These are phyloP conservation scores for Graptemys geographica DNA, from an alignment of 2,797 vertebrate species.

Conservation along the genomic window DNA sequence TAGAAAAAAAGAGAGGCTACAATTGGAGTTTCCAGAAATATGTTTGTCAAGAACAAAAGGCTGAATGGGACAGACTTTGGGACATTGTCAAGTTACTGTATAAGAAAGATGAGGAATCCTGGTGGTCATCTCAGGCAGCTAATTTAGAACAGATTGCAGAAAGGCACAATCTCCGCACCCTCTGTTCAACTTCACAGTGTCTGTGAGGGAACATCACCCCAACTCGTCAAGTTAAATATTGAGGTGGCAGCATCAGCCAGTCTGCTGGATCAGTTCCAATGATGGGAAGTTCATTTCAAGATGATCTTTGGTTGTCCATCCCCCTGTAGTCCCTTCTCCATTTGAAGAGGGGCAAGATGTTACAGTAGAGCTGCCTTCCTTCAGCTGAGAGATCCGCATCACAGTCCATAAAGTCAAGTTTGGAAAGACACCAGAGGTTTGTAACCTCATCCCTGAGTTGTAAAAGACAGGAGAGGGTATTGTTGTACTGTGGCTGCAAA, in stretches of 20 bases:
- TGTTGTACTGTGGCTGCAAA: no score
- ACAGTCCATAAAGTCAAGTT: background rate
- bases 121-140: background rate
- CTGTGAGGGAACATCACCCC: background rate
- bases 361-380: background rate
- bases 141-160: background rate
- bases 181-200: background rate
- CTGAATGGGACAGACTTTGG: background rate
- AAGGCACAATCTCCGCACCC: background rate
- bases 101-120: background rate
- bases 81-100: background rate
- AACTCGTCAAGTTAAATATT: background rate
- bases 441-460: no score
- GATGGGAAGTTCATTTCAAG: background rate
- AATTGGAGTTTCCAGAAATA: no score
- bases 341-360: background rate
- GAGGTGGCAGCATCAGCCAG: background rate
- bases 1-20: no score
- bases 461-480: no score
- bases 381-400: background rate
- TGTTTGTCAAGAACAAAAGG: no score
- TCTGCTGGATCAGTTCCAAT: background rate
- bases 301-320: background rate
- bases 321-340: background rate
- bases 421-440: background rate